A percentile compares a stretch with the other conserved stretches of the same genome.
These are phyloP conservation scores for Mustelus asterias DNA, from an alignment of 2,113 vertebrate species.

Conservation along the genomic window DNA sequence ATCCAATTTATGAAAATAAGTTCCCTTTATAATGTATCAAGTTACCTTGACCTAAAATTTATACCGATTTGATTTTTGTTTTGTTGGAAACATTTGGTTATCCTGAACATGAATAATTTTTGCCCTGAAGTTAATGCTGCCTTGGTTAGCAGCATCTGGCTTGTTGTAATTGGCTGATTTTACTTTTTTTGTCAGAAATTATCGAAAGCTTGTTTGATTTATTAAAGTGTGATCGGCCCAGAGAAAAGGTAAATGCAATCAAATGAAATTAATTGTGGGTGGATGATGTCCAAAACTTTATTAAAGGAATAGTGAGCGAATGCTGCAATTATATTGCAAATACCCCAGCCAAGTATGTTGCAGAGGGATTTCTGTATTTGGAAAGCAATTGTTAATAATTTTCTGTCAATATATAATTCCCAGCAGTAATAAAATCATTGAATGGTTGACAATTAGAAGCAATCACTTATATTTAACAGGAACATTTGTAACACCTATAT, in stretches of 20 bases:
- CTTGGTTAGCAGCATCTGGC: conserved; percentile 62
- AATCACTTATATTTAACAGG: neutral
- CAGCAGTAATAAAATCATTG: neutral
- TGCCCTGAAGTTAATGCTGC: conserved; percentile 56
- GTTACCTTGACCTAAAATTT: neutral
- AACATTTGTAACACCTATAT: conserved; percentile 6
- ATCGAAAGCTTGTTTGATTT: conserved; percentile 62
- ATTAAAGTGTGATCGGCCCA: conserved; percentile 58
- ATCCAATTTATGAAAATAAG: neutral
- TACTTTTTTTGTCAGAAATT: conserved; percentile 57
- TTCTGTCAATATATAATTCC: neutral
- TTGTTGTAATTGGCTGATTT: conserved; percentile 56
- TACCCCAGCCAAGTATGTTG: neutral
- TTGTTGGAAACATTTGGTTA: conserved; percentile 1
- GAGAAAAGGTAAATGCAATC: conserved; percentile 56
- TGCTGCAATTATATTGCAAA: neutral
- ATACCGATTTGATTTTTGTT: neutral
- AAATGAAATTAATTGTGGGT: conserved; percentile 54
- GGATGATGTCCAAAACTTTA: neutral
- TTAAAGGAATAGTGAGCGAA: neutral
- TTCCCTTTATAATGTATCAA: neutral
- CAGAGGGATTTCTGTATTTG: neutral
- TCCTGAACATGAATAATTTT: conserved; percentile 54
- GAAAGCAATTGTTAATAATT: neutral
- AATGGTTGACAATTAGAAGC: neutral